Evolutionary conservation across 2,888 invertebrate genomes (phyloP), one percentile per base, ranked within the genome.

Genomic region (Aphelenchoides bicaudatus): DNA sequence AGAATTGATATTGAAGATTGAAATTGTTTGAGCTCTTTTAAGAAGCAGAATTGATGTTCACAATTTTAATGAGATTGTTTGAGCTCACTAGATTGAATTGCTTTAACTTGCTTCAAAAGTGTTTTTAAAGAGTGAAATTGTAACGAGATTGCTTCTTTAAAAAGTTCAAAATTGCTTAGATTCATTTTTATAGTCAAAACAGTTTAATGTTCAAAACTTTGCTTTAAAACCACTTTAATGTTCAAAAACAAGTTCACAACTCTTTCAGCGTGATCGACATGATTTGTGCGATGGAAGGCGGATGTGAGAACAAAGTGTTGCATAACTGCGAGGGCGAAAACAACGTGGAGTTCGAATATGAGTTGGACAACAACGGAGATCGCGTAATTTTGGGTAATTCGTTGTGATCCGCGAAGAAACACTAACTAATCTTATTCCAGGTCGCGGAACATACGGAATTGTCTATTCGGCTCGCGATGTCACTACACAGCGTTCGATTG

Each of bases 361-460:
- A 98, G 79, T 80, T 87, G 21, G 93, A 94, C 82, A 92, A 94
- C 78, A 86, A 87, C 80, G 87, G 87, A 66, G 88, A 88, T 70
- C 86, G 88, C 61, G 86, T 90, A 8, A 60, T 68, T 1, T 58
- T 73, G 79, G 88, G 87, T 65, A 88, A 88, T n/a, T n/a, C n/a
- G n/a, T n/a, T n/a, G n/a, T n/a, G n/a, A n/a, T n/a, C n/a, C n/a
- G 70, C 86, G 88, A 61, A 86, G 90, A 10, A 82, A 92, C 10
- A 84, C 96, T 39, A 94, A 98, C 1, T n/a, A n/a, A n/a, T n/a
- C n/a, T n/a, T n/a, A n/a, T n/a, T n/a, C n/a, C n/a, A n/a, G n/a
- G n/a, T n/a, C 89, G 89, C 80, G 98, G 96, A 21, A 92, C 94
- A 0, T 96, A 92, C 80, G 96, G 96, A 6, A 85, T 88, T 90